These are phyloP conservation scores for Cheilosia scutellata DNA, from an alignment of 2,888 invertebrate genomes.

Conservation along the genomic window DNA sequence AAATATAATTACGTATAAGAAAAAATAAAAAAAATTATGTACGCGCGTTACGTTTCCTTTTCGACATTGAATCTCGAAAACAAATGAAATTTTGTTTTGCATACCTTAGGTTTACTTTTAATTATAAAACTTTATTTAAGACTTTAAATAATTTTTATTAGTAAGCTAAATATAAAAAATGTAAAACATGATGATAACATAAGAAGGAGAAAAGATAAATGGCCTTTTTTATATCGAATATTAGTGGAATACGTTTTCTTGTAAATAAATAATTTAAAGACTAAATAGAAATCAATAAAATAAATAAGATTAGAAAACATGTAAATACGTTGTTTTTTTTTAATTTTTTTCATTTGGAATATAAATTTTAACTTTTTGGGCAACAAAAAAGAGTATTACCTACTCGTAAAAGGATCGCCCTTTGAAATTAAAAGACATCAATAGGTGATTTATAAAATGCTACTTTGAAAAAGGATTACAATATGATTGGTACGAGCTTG, in stretches of 20 bases:
- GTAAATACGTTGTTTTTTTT: slow-evolving; percentile 2
- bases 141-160: not conserved
- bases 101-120: slow-evolving; percentile 12
- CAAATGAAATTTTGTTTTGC: slow-evolving; percentile 5
- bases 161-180: slow-evolving; percentile 34
- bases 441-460: too few relatives aligned
- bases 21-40: slow-evolving; percentile 44
- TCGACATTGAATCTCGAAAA: slow-evolving; percentile 52
- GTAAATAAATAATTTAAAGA: slow-evolving; percentile 73
- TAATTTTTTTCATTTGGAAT: not conserved
- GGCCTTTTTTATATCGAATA: slow-evolving; percentile 76
- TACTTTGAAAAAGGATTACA: too few relatives aligned
- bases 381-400: too few relatives aligned
- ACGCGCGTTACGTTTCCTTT: slow-evolving; percentile 47
- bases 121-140: slow-evolving; percentile 13
- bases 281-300: slow-evolving; percentile 68
- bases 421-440: too few relatives aligned
- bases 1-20: slow-evolving; percentile 13
- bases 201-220: slow-evolving; percentile 59
- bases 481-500: too few relatives aligned
- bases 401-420: too few relatives aligned
- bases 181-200: slow-evolving; percentile 53
- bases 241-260: slow-evolving; percentile 71
- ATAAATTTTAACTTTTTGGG: too few relatives aligned
- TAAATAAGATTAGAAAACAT: slow-evolving; percentile 47